Evolutionary conservation across 2,113 vertebrate species (phyloP).

Genomic region (Scartelaos histophorus): DNA sequence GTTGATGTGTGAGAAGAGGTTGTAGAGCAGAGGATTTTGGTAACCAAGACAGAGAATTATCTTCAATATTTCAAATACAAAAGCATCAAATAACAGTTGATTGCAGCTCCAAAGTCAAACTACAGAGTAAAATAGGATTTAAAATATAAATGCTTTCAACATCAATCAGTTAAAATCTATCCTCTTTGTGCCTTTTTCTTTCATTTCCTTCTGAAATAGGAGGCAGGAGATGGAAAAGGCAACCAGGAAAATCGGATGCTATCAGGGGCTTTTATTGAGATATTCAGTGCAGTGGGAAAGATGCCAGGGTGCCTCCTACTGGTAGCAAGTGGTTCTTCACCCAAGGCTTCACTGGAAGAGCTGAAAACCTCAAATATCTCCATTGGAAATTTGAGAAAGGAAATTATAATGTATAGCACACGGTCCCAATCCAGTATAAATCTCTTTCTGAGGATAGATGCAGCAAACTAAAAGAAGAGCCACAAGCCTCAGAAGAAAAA

Average conservation of each 20-base stretch:
- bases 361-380: conserved; percentile 24
- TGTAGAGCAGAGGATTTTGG: background rate
- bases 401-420: background rate
- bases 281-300: conserved; percentile 9
- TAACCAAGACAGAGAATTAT: background rate
- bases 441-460: background rate
- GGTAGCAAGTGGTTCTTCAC: conserved; percentile 35
- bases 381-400: conserved; percentile 7
- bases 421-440: background rate
- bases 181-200: conserved; percentile 5
- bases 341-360: conserved; percentile 16
- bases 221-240: background rate
- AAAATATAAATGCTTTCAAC: background rate
- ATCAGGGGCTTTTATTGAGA: conserved; percentile 13
- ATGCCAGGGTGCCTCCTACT: conserved; percentile 60
- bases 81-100: background rate
- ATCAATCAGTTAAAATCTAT: background rate
- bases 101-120: background rate
- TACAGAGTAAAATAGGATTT: background rate
- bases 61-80: background rate
- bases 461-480: background rate
- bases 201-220: background rate
- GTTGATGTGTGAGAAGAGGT: background rate
- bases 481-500: background rate
- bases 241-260: background rate